These are phyloP conservation scores for Karalla daura DNA, from an alignment of 2,797 vertebrate species.

Conservation along the genomic window DNA sequence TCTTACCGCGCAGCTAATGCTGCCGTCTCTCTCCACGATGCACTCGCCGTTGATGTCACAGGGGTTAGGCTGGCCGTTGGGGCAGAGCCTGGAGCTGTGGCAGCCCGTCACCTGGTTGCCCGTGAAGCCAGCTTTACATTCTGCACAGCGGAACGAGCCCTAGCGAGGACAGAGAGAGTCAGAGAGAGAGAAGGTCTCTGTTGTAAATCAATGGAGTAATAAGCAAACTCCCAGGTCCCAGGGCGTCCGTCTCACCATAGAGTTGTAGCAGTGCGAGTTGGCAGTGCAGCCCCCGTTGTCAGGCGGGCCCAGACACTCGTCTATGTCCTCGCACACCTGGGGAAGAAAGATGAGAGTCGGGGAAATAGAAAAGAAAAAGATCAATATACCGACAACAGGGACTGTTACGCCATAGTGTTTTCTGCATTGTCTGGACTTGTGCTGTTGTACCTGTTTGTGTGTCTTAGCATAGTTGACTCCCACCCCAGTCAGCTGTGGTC, in stretches of 20 bases:
- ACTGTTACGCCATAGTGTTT: not conserved
- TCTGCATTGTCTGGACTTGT: not conserved
- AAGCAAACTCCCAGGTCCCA: too few species aligned
- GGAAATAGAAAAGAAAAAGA: not conserved
- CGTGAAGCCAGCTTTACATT: slow-evolving; percentile 89
- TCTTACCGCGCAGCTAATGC: slow-evolving; percentile 89
- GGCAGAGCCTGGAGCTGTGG: slow-evolving; percentile 85
- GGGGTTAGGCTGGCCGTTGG: slow-evolving; percentile 87
- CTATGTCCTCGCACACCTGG: slow-evolving; percentile 87
- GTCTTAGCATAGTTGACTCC: slow-evolving; percentile 88
- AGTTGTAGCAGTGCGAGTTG: slow-evolving; percentile 94
- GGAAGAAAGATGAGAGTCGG: not conserved
- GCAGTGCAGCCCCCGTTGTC: slow-evolving; percentile 89
- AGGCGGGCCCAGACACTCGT: slow-evolving; percentile 88
- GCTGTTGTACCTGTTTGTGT: slow-evolving; percentile 89
- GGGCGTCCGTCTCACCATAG: slow-evolving; percentile 90
- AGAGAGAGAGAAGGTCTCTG: too few species aligned
- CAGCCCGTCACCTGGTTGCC: slow-evolving; percentile 92
- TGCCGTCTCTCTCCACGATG: slow-evolving; percentile 89
- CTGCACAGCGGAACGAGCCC: slow-evolving; percentile 94
- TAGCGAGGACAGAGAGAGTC: slow-evolving; percentile 63
- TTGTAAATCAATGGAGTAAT: too few species aligned
- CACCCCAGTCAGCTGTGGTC: slow-evolving; percentile 88
- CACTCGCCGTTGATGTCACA: slow-evolving; percentile 91
- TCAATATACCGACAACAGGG: not conserved